These are phyloP conservation scores for Noturus placidus DNA, from an alignment of 2,113 vertebrate genomes.

Conservation along the genomic window DNA sequence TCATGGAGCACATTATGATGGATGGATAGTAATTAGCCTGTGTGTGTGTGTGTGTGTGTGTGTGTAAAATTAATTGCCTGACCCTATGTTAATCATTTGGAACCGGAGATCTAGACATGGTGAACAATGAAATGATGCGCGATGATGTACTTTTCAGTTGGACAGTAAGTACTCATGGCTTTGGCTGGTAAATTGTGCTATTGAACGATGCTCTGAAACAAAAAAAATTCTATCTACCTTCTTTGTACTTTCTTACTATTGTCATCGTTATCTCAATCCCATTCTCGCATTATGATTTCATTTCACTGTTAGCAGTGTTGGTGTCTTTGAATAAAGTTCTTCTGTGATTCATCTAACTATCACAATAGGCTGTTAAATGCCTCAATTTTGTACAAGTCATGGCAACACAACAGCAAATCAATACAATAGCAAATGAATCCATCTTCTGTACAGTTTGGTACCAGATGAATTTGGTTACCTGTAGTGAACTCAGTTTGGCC, in stretches of 20 bases:
- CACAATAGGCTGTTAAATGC: not conserved
- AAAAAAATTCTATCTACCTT: not conserved
- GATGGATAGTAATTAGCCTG: constrained; percentile 6
- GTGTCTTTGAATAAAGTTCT: not conserved
- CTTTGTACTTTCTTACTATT: not conserved
- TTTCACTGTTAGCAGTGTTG: not conserved
- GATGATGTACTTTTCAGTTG: not conserved
- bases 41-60: not conserved
- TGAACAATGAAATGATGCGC: constrained; percentile 8
- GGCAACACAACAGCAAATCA: constrained; percentile 1
- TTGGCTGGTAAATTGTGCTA: not conserved
- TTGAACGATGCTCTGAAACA: not conserved
- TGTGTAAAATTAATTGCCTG: constrained; percentile 7
- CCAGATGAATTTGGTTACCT: not conserved
- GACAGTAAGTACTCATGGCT: not conserved
- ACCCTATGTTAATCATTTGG: not conserved
- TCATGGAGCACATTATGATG: not conserved
- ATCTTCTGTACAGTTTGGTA: not conserved
- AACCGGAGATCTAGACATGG: not conserved
- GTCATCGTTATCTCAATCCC: no score
- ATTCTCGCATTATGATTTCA: not conserved
- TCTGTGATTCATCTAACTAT: not conserved
- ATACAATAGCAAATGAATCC: not conserved
- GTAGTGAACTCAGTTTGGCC: not conserved
- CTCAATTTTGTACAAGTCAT: not conserved